phyloP scores from a whole-genome alignment of 2,797 vertebrate genomes.

The Yasuhikotakia modesta region DNA sequence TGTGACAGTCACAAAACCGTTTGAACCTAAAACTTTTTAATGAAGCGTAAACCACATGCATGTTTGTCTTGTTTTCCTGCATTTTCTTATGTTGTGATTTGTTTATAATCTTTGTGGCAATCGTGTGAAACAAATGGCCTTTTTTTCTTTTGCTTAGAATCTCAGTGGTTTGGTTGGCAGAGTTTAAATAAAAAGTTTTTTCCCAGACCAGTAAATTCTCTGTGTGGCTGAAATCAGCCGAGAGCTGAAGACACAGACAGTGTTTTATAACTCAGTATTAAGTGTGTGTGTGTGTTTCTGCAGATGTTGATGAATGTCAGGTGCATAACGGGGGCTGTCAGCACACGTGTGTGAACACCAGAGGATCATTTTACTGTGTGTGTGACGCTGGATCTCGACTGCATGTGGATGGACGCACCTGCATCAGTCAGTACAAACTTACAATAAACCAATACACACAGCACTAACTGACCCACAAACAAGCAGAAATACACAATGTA shows the following conservation, averaged over 20 bases:
- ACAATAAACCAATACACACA: no score
- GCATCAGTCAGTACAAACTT: constrained; percentile 79
- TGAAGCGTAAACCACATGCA: constrained; percentile 46
- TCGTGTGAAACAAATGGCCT: constrained; percentile 46
- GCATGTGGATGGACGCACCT: constrained; percentile 90
- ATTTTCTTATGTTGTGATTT: constrained; percentile 51
- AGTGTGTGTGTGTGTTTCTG: constrained; percentile 19
- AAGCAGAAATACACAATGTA: no score
- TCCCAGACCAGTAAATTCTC: not conserved
- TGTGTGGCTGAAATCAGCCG: not conserved
- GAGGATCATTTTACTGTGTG: constrained; percentile 87
- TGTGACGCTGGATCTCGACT: constrained; percentile 86
- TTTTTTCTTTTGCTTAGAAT: constrained; percentile 66
- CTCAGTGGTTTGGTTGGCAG: constrained; percentile 42
- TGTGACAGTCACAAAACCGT: constrained; percentile 50
- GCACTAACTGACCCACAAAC: not conserved
- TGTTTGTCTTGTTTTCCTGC: constrained; percentile 34
- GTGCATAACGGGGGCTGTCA: constrained; percentile 95
- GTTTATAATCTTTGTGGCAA: constrained; percentile 30
- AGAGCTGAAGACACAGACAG: not conserved
- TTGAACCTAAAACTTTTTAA: constrained; percentile 60
- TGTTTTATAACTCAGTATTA: not conserved
- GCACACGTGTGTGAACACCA: constrained; percentile 90
- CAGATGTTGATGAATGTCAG: constrained; percentile 93
- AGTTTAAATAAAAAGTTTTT: constrained; percentile 62